Evolutionary conservation across 2,113 vertebrate genomes (phyloP).

Genomic region (Pagrus major): DNA sequence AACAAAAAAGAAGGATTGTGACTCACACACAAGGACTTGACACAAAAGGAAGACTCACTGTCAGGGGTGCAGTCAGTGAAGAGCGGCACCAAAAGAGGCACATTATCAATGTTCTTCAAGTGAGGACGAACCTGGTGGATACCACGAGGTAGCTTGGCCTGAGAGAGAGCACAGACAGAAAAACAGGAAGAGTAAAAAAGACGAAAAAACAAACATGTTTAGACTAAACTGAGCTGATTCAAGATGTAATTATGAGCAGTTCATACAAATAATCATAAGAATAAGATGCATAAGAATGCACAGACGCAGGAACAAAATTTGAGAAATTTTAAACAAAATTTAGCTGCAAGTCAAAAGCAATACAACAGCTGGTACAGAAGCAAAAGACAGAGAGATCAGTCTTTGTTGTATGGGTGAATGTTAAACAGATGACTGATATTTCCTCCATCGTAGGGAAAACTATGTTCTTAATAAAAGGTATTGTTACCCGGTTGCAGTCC

Average conservation of each 20-base stretch:
- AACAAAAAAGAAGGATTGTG: not conserved
- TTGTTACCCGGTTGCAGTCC: conserved; percentile 93
- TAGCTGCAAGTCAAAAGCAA: not conserved
- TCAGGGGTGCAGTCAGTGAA: conserved; percentile 99
- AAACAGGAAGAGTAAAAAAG: not conserved
- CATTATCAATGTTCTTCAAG: conserved; percentile 98
- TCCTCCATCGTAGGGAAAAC: not conserved
- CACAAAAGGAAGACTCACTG: conserved; percentile 85
- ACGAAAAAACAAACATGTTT: not conserved
- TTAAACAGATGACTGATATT: not conserved
- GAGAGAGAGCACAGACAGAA: conserved; percentile 25
- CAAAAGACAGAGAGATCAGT: not conserved
- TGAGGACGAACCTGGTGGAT: conserved; percentile 99
- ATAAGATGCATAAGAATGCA: too few species aligned
- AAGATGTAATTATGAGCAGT: not conserved
- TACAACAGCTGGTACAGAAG: not conserved
- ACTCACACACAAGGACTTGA: not conserved
- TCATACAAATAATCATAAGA: not conserved
- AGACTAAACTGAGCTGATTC: not conserved
- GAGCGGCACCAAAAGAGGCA: conserved; percentile 96
- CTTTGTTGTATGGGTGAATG: not conserved
- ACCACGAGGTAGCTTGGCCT: conserved; percentile 98
- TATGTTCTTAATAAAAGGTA: not conserved
- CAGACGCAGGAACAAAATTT: not conserved
- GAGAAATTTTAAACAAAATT: not conserved